Evolutionary conservation across 2,888 invertebrate species (phyloP), one percentile per base, ranked within the genome.

Genomic region (Drosophila multiciliata): DNA sequence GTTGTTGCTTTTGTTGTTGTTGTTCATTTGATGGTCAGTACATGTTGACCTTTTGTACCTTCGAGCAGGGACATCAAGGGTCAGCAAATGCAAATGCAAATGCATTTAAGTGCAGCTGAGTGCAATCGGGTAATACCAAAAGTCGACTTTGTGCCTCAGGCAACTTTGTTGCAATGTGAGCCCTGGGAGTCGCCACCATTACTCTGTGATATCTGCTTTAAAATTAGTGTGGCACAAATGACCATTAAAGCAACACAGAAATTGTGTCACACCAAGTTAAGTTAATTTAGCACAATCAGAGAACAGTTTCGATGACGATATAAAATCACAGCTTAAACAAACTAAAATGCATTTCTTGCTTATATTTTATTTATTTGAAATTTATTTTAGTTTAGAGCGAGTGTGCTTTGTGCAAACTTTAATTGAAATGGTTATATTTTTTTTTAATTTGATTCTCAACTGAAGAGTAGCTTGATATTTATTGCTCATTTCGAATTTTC

Each of bases 11-110:
- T 7, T 6, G 36, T 50, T 66, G 40, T 20, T 74, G 63, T 45
- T 75, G 55, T 35, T 72, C 59, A 62, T 50, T 73, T 69, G 77
- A 66, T 67, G 76, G 76, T 63, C 76, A 77, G 53, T 73, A 50
- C 40, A 67, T 52, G 64, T 50, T 77, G 65, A 77, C 77, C 78
- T 77, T 66, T 73, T 60, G 20, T 29, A 65, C 60, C 20, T 52
- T 45, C 45, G 40, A 6, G 50, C 54, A 54, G 65, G 50, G 29
- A 50, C 50, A 57, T 15, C 50, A 64, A 38, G 57, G 50, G 69
- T 60, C 63, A 64, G 61, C 68, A 53, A 42, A 48, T 59, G 58
- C 33, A 53, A 48, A 45, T 45, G 45, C 45, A 45, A 23, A 23
- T 45, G 45, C 45, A 45, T 23, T 32, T 50, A 35, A 59, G 65